Percentiles rank a stretch among this genome's conserved stretches.
Conservation (phyloP, 2,888 invertebrate genomes). For the Cerastoderma edule region DNA sequence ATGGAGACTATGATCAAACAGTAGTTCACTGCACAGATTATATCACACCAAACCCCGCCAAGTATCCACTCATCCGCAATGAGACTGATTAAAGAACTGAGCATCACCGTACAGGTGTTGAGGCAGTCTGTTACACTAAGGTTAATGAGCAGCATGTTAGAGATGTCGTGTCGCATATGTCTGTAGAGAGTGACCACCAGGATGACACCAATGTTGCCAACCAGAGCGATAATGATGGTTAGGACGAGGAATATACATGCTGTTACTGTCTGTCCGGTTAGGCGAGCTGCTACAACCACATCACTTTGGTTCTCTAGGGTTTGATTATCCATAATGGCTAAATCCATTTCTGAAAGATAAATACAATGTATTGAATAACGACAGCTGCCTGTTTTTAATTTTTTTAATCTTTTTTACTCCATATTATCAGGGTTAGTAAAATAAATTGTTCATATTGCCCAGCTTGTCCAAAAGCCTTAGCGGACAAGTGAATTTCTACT, state of each 20-base stretch:
- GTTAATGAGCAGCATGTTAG: constrained; percentile 79
- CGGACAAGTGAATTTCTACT: too few species aligned
- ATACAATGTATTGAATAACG: too few species aligned
- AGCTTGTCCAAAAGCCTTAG: too few species aligned
- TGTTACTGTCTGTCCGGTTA: constrained; percentile 27
- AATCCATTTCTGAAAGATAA: too few species aligned
- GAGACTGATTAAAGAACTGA: constrained; percentile 68
- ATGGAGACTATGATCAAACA: constrained; percentile 82
- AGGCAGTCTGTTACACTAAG: constrained; percentile 76
- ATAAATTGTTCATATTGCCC: too few species aligned
- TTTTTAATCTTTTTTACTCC: too few species aligned
- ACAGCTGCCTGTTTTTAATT: too few species aligned
- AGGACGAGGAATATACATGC: constrained; percentile 62
- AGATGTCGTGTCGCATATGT: constrained; percentile 68
- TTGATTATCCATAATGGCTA: constrained; percentile 3
- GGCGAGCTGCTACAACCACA: neutral
- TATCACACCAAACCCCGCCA: constrained; percentile 66
- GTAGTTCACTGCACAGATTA: constrained; percentile 81
- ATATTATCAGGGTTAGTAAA: too few species aligned
- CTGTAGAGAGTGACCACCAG: constrained; percentile 62
- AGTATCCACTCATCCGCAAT: constrained; percentile 68
- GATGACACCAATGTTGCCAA: constrained; percentile 78
- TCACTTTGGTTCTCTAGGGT: neutral
- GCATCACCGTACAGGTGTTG: constrained; percentile 76
- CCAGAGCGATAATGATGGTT: constrained; percentile 64